Conservation (phyloP, 2,888 invertebrate genomes). For the Ecdyonurus torrentis region DNA sequence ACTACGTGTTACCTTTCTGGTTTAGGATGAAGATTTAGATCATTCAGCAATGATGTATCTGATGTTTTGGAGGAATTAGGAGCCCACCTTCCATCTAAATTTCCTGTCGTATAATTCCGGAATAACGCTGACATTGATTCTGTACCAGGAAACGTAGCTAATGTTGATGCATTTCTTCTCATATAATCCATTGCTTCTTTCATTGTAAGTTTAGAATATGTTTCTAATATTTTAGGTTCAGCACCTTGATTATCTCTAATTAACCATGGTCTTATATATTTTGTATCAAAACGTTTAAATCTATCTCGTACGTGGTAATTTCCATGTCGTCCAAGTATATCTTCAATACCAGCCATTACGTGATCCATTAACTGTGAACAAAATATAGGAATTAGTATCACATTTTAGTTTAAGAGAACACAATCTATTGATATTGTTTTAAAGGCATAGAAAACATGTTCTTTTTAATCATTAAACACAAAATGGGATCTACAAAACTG, state of each 20-base stretch:
- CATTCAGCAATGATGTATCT: not conserved
- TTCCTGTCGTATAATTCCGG: constrained; percentile 69
- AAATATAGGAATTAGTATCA: too few relatives aligned
- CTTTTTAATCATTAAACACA: too few relatives aligned
- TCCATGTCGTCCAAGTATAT: constrained; percentile 86
- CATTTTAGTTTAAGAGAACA: too few relatives aligned
- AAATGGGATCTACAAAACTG: too few relatives aligned
- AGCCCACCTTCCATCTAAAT: constrained; percentile 65
- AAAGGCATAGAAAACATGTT: too few relatives aligned
- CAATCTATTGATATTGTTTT: too few relatives aligned
- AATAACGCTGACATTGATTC: constrained; percentile 86
- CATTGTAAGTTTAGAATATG: constrained; percentile 85
- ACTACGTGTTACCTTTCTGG: not conserved
- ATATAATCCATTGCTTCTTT: constrained; percentile 86
- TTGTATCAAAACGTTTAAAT: constrained; percentile 88
- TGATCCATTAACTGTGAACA: constrained; percentile 91
- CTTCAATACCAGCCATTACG: constrained; percentile 93
- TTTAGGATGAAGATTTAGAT: not conserved
- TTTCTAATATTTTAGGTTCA: constrained; percentile 86
- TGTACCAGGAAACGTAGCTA: constrained; percentile 72
- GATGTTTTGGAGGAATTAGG: not conserved
- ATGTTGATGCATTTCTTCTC: constrained; percentile 68
- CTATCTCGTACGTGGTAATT: constrained; percentile 84
- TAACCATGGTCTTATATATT: constrained; percentile 77
- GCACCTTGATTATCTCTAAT: constrained; percentile 72